Evolutionary conservation across 2,797 vertebrate genomes (phyloP).

Genomic region (Phalanger gymnotis): DNA sequence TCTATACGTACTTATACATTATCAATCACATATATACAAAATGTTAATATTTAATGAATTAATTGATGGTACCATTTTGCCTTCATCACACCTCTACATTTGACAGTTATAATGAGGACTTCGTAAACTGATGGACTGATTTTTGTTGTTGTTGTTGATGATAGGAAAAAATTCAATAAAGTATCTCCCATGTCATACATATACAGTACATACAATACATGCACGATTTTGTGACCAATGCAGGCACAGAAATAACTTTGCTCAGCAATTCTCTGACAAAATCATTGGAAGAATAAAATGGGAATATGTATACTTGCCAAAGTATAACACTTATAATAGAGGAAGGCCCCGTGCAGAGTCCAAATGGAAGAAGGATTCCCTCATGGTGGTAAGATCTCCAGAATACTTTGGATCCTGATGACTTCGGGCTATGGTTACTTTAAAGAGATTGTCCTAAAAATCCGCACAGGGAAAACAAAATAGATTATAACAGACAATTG

Average conservation of each 20-base stretch:
- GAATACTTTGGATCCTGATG: background rate
- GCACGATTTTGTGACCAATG: background rate
- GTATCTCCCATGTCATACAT: background rate
- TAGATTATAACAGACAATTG: background rate
- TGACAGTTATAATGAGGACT: background rate
- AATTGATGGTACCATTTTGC: background rate
- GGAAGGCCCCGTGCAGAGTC: background rate
- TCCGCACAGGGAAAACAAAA: background rate
- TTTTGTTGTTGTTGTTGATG: background rate
- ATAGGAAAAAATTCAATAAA: background rate
- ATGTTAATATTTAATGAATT: background rate
- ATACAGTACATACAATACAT: too few relatives aligned
- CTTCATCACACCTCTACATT: background rate
- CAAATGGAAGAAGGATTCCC: background rate
- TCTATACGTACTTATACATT: background rate
- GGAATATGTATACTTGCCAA: background rate
- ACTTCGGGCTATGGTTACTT: background rate
- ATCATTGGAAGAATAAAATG: background rate
- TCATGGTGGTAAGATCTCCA: background rate
- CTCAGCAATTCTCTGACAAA: background rate
- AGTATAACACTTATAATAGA: background rate
- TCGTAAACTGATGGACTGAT: conserved; percentile 12
- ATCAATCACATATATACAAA: background rate
- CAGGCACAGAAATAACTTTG: background rate
- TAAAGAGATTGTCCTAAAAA: background rate